Base-by-base conservation (phyloP, 2,113 vertebrate genomes). In the Seriola dumerili region DNA sequence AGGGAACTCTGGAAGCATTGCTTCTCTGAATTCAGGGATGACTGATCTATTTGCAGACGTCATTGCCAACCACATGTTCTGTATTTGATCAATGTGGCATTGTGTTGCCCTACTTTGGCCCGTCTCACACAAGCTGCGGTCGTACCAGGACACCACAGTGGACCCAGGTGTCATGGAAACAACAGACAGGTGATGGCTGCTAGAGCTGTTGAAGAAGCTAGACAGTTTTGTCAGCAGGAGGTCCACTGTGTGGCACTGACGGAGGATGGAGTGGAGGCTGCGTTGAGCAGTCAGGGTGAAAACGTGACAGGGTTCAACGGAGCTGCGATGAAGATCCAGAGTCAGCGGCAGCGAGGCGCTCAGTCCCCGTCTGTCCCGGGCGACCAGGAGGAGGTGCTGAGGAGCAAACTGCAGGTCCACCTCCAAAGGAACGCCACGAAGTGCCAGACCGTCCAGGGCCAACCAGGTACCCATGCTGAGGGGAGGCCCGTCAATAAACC, bases 1-100 rank as follows among this genome's bases (percentile, higher is more conserved):
- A 25, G 86, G 93, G 76, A 94, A 90, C 80, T 94, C 91, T 48
- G 94, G 95, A 57, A 94, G 80, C 90, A 92, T 89, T 21, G 84
- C 86, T 2, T 85, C 78, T 21, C 69, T 21, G 0, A 94, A 93
- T 14, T 4, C 54, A 38, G 88, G 84, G n/a, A 83, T 84, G 14
- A 88, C 58, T 0, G 72, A 40, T 61, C 85, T 86, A 12, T 42
- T 64, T 0, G 65, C 12, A 19, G n/a, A 83, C 29, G 75, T 58
- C 68, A 92, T 58, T 57, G 87, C 89, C 63, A 74, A 38, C 50
- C 88, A 81, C 5, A 90, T 83, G 59, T 71, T 59, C 73, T 73
- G 81, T 55, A 90, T 90, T 57, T 78, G 21, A 0, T 34, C 78
- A n/a, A 50, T 71, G 40, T 78, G 5, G 0, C 90, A 94, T 42